phyloP scores from a whole-genome alignment of 2,888 invertebrate genomes.

The Metallyticus violacea region DNA sequence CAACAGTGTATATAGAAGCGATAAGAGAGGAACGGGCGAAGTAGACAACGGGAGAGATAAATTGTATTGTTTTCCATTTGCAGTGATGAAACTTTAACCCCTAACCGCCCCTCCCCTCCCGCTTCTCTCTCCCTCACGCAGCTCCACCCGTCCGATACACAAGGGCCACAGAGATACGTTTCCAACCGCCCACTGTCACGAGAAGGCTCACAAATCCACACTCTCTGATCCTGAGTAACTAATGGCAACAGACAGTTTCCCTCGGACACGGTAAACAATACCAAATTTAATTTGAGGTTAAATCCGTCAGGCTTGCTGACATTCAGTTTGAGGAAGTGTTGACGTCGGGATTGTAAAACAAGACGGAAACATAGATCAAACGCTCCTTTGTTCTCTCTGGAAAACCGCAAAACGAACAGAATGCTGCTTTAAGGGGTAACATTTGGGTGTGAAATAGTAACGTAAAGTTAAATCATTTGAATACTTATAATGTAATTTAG shows the following conservation, averaged over 20 bases:
- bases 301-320: background rate
- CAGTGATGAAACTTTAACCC: slow-evolving; percentile 18
- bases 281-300: slow-evolving; percentile 12
- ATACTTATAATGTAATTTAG: too few species aligned
- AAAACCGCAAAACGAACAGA: background rate
- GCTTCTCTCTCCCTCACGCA: background rate
- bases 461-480: too few species aligned
- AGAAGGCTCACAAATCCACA: slow-evolving; percentile 10
- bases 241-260: slow-evolving; percentile 1
- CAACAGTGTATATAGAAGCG: slow-evolving; percentile 3
- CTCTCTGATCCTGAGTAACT: slow-evolving; percentile 4
- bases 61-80: slow-evolving; percentile 27
- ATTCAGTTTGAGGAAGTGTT: background rate
- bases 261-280: background rate
- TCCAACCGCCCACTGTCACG: slow-evolving; percentile 1
- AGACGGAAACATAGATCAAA: background rate
- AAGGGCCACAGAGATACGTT: background rate
- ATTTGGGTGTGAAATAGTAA: too few species aligned
- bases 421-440: too few species aligned
- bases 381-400: background rate
- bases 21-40: background rate
- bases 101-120: background rate
- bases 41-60: slow-evolving; percentile 7
- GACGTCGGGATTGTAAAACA: background rate
- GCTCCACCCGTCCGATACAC: background rate